These are phyloP conservation scores for Manis crassicaudata DNA, from an alignment of 2,797 vertebrate genomes.

Conservation along the genomic window DNA sequence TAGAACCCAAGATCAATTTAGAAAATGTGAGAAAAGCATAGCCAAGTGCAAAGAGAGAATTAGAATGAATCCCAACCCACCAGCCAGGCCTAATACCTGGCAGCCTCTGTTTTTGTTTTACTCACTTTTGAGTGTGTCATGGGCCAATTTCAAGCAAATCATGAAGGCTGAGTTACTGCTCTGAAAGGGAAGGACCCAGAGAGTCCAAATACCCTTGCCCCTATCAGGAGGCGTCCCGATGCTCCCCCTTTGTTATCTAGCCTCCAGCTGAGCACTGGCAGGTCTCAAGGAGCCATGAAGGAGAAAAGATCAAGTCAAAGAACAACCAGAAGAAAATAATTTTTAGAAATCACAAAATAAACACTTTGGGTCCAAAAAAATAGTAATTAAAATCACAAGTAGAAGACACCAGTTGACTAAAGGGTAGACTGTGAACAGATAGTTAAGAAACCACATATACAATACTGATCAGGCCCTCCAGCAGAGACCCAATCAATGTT, in stretches of 20 bases:
- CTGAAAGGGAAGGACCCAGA: not conserved
- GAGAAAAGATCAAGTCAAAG: not conserved
- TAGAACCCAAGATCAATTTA: not conserved
- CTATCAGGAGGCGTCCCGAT: not conserved
- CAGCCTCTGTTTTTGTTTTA: not conserved
- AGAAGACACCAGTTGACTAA: not conserved
- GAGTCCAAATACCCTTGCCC: not conserved
- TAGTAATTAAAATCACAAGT: not conserved
- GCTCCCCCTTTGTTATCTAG: not conserved
- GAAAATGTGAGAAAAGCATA: conserved; percentile 7
- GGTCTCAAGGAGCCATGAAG: not conserved
- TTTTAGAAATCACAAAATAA: conserved; percentile 15
- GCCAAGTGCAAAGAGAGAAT: not conserved
- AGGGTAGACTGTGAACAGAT: not conserved
- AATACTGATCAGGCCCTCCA: not conserved
- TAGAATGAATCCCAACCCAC: not conserved
- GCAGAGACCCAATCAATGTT: not conserved
- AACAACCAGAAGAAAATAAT: not conserved
- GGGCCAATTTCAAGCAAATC: not conserved
- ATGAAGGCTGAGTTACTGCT: not conserved
- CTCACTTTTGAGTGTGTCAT: not conserved
- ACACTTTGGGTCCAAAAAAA: not conserved
- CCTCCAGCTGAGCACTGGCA: not conserved
- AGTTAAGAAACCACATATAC: not conserved
- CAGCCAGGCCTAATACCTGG: not conserved